Evolutionary conservation across 2,113 vertebrate genomes (phyloP), one percentile per base, ranked within the genome.

Genomic region (Paramormyrops kingsleyae): DNA sequence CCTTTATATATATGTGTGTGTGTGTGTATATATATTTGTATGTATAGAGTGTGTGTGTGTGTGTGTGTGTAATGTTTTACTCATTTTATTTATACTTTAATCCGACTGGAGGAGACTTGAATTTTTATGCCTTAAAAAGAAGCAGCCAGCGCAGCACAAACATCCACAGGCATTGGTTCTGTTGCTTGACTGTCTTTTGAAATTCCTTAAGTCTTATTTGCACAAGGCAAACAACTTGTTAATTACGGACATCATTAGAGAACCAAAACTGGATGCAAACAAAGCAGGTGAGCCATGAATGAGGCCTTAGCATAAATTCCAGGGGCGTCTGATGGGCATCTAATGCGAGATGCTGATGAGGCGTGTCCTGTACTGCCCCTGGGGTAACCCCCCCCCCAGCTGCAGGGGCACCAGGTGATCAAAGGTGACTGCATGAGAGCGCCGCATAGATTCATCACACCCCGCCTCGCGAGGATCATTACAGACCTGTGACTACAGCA

Each of bases 291-390:
- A 46, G 10, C 19, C 83, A 12, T 1, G 35, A 39, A 31, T 77
- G 70, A 42, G 6, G 31, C 35, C 74, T 80, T 39, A 42, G 15
- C 74, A 13, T 31, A 42, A 39, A 87, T 56, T 87, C 17, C 42
- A 44, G 44, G 56, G 44, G 56, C n/a, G 6, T 39, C 27, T 15
- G 42, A 15, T 66, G 21, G 10, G 1, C 46, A 24, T 62, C 88
- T 50, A 66, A 62, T 74, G 88, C 24, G 59, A 88, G 62, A 62
- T 9, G 56, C 21, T 88, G 87, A 88, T 88, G 88, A 88, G 62
- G 39, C 88, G 27, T 88, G 62, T 74, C 62, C 88, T 88, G 62
- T 74, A 49, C 49, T n/a, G 47, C 88, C 31, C 46, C 62, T 9
- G 62, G 83, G 49, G 70, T 53, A 83, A 83, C 7, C 74, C 49